Base-by-base conservation (phyloP, 1,140 invertebrate genomes). In the Ceratoteleas bidentatus region DNA sequence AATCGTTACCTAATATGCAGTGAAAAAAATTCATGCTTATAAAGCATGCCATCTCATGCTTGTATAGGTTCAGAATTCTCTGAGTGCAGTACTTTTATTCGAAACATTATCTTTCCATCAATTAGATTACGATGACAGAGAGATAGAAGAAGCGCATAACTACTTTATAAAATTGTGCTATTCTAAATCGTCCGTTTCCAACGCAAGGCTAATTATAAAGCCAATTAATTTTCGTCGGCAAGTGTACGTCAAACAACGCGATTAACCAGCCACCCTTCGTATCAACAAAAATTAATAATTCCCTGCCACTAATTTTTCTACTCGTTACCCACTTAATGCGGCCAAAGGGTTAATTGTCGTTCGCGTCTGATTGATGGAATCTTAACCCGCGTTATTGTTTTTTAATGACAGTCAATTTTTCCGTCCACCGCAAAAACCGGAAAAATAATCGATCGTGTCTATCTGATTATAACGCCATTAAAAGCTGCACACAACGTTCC, bases 331-430 rank as follows among this genome's bases (percentile, higher is more conserved):
- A 4, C 40, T 74, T 65, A 74, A 58, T 65, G 49, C n/a, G 65
- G 65, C 57, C 58, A 65, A 74, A 65, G 70, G 53, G 61, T 60
- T 70, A 78, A 78, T 65, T 60, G 65, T 72, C 74, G 69, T 65
- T 77, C 50, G 43, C 36, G 6, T 7, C 36, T 70, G 75, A 78
- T 78, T 70, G 50, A 78, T 64, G 60, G 53, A 32, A n/a, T 13
- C 38, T 43, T 77, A 43, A 49, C 6, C 24, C 13, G 0, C 6
- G 14, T 72, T 50, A 78, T 70, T 72, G 75, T 64, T 72, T 70
- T 65, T 70, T 78, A 72, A 78, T 78, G 49, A 52, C 76, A 68
- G 66, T 80, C 68, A 79, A 10, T 54, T 72, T 79, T 66, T 58
- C 62, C n/a, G 11, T 33, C 2, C 24, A 4, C 49, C 47, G n/a